Evolutionary conservation across 2,113 vertebrate species (phyloP).

Genomic region (Scartelaos histophorus): DNA sequence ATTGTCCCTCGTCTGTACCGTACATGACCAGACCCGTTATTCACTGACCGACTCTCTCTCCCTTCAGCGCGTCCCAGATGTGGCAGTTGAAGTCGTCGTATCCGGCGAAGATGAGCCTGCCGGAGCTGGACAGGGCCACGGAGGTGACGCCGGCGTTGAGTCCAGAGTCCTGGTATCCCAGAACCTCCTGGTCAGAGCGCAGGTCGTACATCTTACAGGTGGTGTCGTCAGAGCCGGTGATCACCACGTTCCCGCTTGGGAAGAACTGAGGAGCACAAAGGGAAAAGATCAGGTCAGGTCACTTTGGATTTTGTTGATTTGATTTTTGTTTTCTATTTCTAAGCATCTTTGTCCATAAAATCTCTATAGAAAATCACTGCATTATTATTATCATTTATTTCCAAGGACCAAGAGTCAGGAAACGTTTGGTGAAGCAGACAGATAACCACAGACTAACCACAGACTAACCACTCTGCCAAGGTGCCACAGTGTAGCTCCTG

Average conservation of each 20-base stretch:
- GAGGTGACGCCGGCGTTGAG: slow-evolving; percentile 94
- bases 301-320: background rate
- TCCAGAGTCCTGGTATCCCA: slow-evolving; percentile 82
- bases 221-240: slow-evolving; percentile 93
- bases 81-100: slow-evolving; percentile 99
- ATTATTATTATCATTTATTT: no score
- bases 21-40: background rate
- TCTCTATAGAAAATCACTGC: no score
- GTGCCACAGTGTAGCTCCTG: no score
- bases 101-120: slow-evolving; percentile 90
- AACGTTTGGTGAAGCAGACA: no score
- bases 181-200: slow-evolving; percentile 90
- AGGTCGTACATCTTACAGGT: slow-evolving; percentile 92
- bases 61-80: slow-evolving; percentile 94
- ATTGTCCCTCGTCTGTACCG: no score
- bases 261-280: slow-evolving; percentile 78
- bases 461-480: no score
- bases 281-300: background rate
- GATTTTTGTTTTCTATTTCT: no score
- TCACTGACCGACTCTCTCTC: slow-evolving; percentile 89
- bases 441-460: no score
- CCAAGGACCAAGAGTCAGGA: no score
- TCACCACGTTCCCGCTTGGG: slow-evolving; percentile 82
- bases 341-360: no score
- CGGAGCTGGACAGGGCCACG: slow-evolving; percentile 88